A percentile compares a stretch with the other conserved stretches of the same genome.
Conservation (phyloP, 2,797 vertebrate genomes). For the Lacerta agilis region DNA sequence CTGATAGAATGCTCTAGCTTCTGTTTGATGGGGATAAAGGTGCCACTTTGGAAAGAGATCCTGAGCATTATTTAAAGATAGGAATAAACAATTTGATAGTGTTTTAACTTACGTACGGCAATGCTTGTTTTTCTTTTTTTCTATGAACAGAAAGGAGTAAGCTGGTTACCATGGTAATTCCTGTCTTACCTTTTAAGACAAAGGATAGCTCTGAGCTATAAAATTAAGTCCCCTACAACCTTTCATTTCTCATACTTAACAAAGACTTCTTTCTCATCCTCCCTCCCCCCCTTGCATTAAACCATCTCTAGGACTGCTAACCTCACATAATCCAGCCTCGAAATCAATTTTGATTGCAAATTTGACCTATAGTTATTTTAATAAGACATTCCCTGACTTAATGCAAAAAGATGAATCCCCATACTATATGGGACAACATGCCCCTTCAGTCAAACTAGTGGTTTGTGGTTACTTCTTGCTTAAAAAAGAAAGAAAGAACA, state of each 20-base stretch:
- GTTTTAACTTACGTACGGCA: slow-evolving; percentile 61
- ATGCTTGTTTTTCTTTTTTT: slow-evolving; percentile 36
- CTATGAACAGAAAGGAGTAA: slow-evolving; percentile 60
- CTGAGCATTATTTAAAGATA: slow-evolving; percentile 71
- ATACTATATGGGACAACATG: slow-evolving; percentile 20
- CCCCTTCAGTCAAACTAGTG: slow-evolving; percentile 13
- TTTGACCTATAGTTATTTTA: slow-evolving; percentile 47
- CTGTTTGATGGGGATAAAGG: slow-evolving; percentile 61
- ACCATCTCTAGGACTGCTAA: slow-evolving; percentile 39
- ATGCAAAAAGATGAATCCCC: slow-evolving; percentile 14
- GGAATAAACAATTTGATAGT: slow-evolving; percentile 68
- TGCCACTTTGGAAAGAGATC: slow-evolving; percentile 54
- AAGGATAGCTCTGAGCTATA: slow-evolving; percentile 69
- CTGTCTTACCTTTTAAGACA: slow-evolving; percentile 77
- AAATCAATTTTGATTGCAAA: slow-evolving; percentile 54
- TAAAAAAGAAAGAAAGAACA: slow-evolving; percentile 12
- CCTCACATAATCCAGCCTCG: slow-evolving; percentile 44
- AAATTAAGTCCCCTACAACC: slow-evolving; percentile 70
- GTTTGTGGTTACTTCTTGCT: slow-evolving; percentile 36
- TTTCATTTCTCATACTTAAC: slow-evolving; percentile 56
- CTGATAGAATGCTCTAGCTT: slow-evolving; percentile 56
- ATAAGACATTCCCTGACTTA: slow-evolving; percentile 44
- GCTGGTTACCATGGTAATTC: slow-evolving; percentile 75
- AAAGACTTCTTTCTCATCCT: slow-evolving; percentile 38
- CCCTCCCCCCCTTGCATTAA: slow-evolving; percentile 41